Percentiles rank a stretch among this genome's conserved stretches.
These are phyloP conservation scores for Helobdella robusta DNA, from an alignment of 2,888 invertebrate species.

Conservation along the genomic window DNA sequence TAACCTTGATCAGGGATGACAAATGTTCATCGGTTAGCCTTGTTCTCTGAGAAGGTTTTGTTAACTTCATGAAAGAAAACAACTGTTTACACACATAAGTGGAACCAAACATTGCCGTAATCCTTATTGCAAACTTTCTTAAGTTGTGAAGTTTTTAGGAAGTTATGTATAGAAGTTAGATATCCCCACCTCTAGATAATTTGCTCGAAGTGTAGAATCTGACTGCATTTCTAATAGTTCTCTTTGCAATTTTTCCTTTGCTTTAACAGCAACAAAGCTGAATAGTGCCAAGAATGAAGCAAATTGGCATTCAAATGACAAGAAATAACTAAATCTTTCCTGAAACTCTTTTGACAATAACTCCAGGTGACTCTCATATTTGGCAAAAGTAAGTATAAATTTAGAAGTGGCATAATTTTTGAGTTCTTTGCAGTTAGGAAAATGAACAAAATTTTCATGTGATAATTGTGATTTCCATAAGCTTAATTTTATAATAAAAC, in stretches of 20 bases:
- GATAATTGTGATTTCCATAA: slow-evolving; percentile 7
- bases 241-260: not conserved
- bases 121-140: not conserved
- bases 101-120: no score
- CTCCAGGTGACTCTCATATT: not conserved
- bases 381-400: not conserved
- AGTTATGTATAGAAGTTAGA: not conserved
- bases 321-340: slow-evolving; percentile 11
- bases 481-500: not conserved
- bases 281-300: not conserved
- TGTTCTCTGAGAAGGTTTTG: not conserved
- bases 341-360: not conserved
- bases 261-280: not conserved
- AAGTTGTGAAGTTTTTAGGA: not conserved
- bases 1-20: slow-evolving; percentile 5
- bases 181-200: not conserved
- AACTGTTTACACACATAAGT: slow-evolving; percentile 3
- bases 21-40: not conserved
- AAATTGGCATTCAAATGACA: slow-evolving; percentile 7
- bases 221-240: not conserved
- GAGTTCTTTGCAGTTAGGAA: not conserved
- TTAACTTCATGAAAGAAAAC: no score
- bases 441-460: not conserved
- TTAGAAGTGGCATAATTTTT: not conserved
- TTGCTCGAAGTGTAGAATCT: no score